Evolutionary conservation across 2,888 invertebrate species (phyloP).

Genomic region (Agrotis exclamationis): DNA sequence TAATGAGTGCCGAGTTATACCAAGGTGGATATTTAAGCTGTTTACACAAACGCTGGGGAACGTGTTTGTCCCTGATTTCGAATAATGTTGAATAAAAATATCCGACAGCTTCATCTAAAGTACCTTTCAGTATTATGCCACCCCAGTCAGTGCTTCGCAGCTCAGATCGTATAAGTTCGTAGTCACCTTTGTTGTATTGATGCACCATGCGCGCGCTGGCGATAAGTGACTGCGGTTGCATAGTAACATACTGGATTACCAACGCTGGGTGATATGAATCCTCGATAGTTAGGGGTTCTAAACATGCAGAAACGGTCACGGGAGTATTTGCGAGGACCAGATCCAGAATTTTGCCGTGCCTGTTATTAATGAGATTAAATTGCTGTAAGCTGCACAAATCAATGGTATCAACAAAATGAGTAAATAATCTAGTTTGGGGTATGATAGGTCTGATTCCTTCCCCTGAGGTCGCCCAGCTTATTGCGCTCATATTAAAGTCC

Average conservation of each 20-base stretch:
- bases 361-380: background rate
- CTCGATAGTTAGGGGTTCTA: background rate
- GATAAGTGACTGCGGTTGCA: background rate
- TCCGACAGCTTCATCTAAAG: background rate
- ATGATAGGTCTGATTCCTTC: background rate
- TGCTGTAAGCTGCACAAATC: background rate
- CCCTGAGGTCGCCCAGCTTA: background rate
- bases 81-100: background rate
- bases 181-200: background rate
- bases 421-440: background rate
- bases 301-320: background rate
- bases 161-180: background rate
- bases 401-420: background rate
- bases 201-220: background rate
- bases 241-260: background rate
- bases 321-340: background rate
- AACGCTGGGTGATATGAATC: background rate
- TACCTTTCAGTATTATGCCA: background rate
- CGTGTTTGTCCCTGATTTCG: background rate
- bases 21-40: slow-evolving; percentile 1
- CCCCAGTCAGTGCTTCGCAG: background rate
- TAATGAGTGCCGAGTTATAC: background rate
- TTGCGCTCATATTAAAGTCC: background rate
- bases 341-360: slow-evolving; percentile 1
- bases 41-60: slow-evolving; percentile 1